Conservation (phyloP, 2,888 invertebrate genomes). For the Mimumesa dahlbomi region DNA sequence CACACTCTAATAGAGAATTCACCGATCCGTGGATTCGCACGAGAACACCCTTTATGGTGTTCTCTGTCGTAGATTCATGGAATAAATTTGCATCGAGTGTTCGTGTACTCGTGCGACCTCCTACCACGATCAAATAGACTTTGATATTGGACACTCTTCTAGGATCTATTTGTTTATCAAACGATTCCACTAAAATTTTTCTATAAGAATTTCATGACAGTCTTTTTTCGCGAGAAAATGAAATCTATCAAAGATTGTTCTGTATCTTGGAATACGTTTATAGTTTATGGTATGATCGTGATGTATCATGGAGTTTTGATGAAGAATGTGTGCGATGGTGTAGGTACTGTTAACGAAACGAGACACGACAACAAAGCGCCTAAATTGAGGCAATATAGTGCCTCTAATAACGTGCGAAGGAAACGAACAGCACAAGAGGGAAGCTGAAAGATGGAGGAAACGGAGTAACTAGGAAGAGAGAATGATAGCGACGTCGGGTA, state of each 20-base stretch:
- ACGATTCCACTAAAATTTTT: no score
- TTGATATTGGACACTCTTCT: no score
- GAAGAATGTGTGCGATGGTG: no score
- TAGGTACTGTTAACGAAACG: slow-evolving; percentile 47
- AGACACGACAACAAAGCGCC: slow-evolving; percentile 33
- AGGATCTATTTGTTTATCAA: no score
- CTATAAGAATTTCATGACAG: no score
- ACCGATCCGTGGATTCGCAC: slow-evolving; percentile 12
- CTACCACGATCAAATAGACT: slow-evolving; percentile 9
- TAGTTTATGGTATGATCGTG: no score
- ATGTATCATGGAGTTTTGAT: no score
- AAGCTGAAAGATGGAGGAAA: slow-evolving; percentile 3
- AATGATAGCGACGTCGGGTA: no score
- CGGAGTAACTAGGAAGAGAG: slow-evolving; percentile 31
- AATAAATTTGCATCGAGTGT: slow-evolving; percentile 17
- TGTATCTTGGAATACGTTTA: no score
- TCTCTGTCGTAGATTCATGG: background rate
- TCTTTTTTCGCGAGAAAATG: no score
- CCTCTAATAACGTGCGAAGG: slow-evolving; percentile 31
- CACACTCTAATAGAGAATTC: slow-evolving; percentile 25
- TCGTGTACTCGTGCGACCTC: background rate
- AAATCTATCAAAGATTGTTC: no score
- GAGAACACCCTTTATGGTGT: slow-evolving; percentile 13
- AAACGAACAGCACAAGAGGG: background rate
- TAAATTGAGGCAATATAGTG: slow-evolving; percentile 43